These are phyloP conservation scores for Cataglyphis albicans DNA, from an alignment of 2,888 invertebrate genomes.

Conservation along the genomic window DNA sequence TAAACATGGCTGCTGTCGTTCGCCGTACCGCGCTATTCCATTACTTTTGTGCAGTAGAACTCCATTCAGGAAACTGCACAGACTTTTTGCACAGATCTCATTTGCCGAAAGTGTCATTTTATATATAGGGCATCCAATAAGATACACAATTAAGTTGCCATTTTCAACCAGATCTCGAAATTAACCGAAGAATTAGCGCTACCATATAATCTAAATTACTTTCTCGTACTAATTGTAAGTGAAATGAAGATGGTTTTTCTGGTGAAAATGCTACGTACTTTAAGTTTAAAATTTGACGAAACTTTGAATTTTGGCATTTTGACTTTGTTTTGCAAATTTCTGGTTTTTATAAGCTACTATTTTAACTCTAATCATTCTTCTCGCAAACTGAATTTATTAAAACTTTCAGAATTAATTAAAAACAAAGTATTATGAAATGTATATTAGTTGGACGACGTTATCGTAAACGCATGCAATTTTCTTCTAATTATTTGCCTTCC, in stretches of 20 bases:
- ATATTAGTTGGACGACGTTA: conserved; percentile 42
- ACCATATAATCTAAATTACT: background rate
- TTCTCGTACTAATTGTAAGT: background rate
- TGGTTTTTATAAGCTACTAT: conserved; percentile 10
- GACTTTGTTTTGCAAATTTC: conserved; percentile 18
- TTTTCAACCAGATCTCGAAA: background rate
- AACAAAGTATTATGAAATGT: conserved; percentile 43
- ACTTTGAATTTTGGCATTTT: conserved; percentile 5
- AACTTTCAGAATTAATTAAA: conserved; percentile 65
- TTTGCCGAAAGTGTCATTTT: conserved; percentile 7
- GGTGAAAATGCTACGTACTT: background rate
- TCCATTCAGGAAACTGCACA: conserved; percentile 1
- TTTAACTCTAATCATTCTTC: conserved; percentile 21
- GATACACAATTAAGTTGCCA: background rate
- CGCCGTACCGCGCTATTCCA: conserved; percentile 40
- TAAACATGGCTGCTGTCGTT: conserved; percentile 62
- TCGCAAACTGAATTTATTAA: conserved; percentile 34
- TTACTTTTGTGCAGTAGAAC: conserved; percentile 33
- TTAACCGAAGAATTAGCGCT: background rate
- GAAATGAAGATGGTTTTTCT: background rate
- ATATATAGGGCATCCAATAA: background rate
- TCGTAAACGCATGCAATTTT: conserved; percentile 66
- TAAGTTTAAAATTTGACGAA: background rate
- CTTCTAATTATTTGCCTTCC: conserved; percentile 69
- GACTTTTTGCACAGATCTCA: background rate